Base-by-base conservation (phyloP, 2,113 vertebrate species). In the Candoia aspera region DNA sequence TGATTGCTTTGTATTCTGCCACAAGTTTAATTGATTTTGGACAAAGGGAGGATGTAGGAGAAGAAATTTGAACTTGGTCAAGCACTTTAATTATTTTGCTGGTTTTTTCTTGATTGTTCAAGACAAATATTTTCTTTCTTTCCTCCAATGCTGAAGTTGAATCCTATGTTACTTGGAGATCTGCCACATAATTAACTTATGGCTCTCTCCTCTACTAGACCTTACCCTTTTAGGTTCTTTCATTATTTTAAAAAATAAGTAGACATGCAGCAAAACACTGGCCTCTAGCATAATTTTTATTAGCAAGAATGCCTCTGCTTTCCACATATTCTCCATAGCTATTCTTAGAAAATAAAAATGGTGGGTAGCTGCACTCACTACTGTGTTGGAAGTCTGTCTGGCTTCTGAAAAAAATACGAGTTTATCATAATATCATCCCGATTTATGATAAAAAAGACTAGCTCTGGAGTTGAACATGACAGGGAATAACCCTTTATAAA, bases 21-120 rank as follows among this genome's bases (percentile, higher is more conserved):
- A 4, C 2, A 15, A 29, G 12, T 88, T 26, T 13, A 62, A 60
- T 58, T 24, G n/a, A 60, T 26, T 60, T 26, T 24, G 23, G 8
- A 15, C 12, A 57, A 53, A 42, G 33, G 23, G 13, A 46, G 3
- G 13, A 24, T 0, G 60, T 33, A 88, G 23, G 17, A 10, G 8
- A 0, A 46, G 8, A 15, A 12, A 17, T 92, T 94, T 90, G 11
- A 1, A 0, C 88, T 29, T 23, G 10, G 9, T 6, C 33, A 90
- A 57, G 11, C 79, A 91, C 23, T n/a, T 89, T 84, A 88, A 90
- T 49, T 0, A 42, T 83, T 92, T 6, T 91, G 57, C 29, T 6
- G 68, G 60, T 13, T 90, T 93, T 93, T 3, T 91, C 84, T 10
- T 0, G 42, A 92, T 94, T 92, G 21, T 90, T 5, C 4, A 60